These are phyloP conservation scores for Myotis daubentonii DNA, from an alignment of 2,797 vertebrate species.

Conservation along the genomic window DNA sequence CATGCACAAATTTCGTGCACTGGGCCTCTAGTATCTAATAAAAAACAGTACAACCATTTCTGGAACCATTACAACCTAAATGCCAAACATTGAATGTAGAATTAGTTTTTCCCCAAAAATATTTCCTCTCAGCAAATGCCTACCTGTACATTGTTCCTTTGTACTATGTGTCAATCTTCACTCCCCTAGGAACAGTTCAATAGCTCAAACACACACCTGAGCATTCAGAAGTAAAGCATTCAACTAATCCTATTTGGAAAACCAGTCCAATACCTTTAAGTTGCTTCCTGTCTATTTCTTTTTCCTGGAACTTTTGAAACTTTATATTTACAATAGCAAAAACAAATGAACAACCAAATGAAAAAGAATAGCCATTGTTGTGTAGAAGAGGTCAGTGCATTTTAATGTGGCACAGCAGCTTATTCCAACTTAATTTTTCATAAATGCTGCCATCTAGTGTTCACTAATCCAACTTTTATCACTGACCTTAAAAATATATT, in stretches of 20 bases:
- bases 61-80: background rate
- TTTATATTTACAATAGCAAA: background rate
- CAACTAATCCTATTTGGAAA: background rate
- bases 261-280: background rate
- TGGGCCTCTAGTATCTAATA: background rate
- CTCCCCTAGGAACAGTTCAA: background rate
- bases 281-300: background rate
- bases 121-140: background rate
- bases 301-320: background rate
- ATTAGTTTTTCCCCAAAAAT: background rate
- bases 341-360: background rate
- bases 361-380: background rate
- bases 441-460: constrained; percentile 69
- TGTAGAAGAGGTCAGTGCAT: background rate
- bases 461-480: constrained; percentile 55
- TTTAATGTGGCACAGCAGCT: background rate
- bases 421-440: constrained; percentile 72
- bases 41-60: background rate
- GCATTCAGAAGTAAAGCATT: too few relatives aligned
- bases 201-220: background rate
- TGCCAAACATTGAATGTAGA: background rate
- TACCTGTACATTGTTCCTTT: background rate
- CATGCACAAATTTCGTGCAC: too few relatives aligned
- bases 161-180: background rate
- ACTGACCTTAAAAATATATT: background rate